Conservation (phyloP, 2,797 vertebrate species). For the Ctenopoma kingsleyae region DNA sequence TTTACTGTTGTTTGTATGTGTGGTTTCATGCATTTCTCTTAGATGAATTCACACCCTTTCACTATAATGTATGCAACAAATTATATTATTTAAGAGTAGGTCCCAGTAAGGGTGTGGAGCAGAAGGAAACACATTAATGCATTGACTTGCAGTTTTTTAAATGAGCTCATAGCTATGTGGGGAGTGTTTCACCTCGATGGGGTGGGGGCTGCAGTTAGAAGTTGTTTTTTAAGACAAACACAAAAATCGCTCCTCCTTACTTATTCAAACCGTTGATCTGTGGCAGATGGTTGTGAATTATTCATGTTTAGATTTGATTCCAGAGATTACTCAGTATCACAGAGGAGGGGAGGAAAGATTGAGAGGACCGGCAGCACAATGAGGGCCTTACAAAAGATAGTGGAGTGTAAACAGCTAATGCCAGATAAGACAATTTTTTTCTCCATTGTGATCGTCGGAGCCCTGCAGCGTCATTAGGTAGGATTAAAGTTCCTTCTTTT, state of each 20-base stretch:
- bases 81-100: background rate
- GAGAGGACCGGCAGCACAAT: slow-evolving; percentile 50
- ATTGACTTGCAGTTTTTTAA: background rate
- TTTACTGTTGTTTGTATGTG: slow-evolving; percentile 1
- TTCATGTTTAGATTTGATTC: slow-evolving; percentile 79
- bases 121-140: background rate
- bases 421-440: slow-evolving; percentile 39
- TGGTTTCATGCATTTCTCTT: background rate
- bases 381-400: slow-evolving; percentile 48
- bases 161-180: background rate
- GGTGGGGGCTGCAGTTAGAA: slow-evolving; percentile 5
- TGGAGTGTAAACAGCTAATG: slow-evolving; percentile 46
- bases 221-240: slow-evolving; percentile 58
- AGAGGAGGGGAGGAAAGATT: slow-evolving; percentile 43
- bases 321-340: slow-evolving; percentile 69
- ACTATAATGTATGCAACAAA: background rate
- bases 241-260: slow-evolving; percentile 65
- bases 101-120: background rate
- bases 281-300: slow-evolving; percentile 86
- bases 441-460: slow-evolving; percentile 21
- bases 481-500: slow-evolving; percentile 18
- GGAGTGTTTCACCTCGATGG: slow-evolving; percentile 3
- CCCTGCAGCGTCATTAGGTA: background rate
- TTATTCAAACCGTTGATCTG: slow-evolving; percentile 62
- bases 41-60: slow-evolving; percentile 25